Conservation (phyloP, 92 coral and sea anemone genomes). For the Isaurus tuberculatus region DNA sequence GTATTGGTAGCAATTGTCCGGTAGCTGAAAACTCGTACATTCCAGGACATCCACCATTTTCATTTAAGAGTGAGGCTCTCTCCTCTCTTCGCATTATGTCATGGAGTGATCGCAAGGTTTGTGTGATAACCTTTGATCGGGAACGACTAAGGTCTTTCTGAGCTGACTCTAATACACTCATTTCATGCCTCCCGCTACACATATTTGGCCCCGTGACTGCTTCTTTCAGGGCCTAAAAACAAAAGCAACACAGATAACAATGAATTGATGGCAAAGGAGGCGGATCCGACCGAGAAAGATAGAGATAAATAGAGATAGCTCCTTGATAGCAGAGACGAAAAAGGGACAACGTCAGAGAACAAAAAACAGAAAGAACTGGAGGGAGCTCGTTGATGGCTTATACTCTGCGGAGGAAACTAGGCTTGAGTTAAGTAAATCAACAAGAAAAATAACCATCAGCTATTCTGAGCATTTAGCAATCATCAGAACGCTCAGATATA, state of each 20-base stretch:
- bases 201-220: conserved; percentile 88
- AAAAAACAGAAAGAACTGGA: too few species aligned
- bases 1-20: conserved; percentile 92
- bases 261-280: neutral
- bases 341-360: too few species aligned
- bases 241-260: neutral
- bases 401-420: too few species aligned
- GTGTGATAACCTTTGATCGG: conserved; percentile 80
- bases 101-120: conserved; percentile 79
- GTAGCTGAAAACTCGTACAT: conserved; percentile 99
- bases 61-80: conserved; percentile 81
- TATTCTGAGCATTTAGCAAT: too few species aligned
- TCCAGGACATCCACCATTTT: conserved; percentile 97
- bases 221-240: conserved; percentile 63
- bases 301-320: too few species aligned
- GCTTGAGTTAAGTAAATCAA: too few species aligned
- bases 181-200: conserved; percentile 89
- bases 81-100: conserved; percentile 96
- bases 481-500: too few species aligned
- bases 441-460: too few species aligned
- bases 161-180: conserved; percentile 86
- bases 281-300: too few species aligned
- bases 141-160: conserved; percentile 75
- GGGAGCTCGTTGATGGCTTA: too few species aligned
- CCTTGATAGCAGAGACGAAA: too few species aligned